These are phyloP conservation scores for Drymodes brunneopygia DNA, from an alignment of 2,113 vertebrate genomes.

Conservation along the genomic window DNA sequence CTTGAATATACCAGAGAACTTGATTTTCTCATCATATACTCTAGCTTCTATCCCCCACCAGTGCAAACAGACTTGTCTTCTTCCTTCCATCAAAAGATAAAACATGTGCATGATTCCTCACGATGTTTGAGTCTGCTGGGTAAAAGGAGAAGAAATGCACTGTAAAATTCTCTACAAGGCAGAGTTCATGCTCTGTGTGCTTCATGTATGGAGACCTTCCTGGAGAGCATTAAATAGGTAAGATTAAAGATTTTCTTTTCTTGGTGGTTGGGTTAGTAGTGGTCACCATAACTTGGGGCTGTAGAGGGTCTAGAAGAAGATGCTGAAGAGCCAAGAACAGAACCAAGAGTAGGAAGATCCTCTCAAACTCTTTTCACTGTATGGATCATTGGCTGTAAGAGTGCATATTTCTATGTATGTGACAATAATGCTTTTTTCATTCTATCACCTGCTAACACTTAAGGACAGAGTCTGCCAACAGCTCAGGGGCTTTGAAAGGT, in stretches of 20 bases:
- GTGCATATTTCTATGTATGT: background rate
- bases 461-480: background rate
- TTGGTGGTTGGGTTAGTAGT: background rate
- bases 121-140: background rate
- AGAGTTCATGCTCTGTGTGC: background rate
- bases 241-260: background rate
- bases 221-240: background rate
- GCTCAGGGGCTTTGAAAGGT: background rate
- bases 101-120: background rate
- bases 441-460: fast-evolving
- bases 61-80: background rate
- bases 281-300: background rate
- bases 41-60: background rate
- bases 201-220: background rate
- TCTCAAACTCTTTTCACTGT: background rate
- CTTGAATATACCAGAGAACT: background rate
- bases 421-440: background rate
- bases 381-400: background rate
- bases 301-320: background rate
- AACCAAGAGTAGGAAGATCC: background rate
- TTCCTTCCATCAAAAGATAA: background rate
- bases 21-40: background rate
- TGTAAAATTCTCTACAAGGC: background rate
- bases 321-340: background rate
- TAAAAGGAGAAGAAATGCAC: background rate